Evolutionary conservation across 2,888 invertebrate genomes (phyloP), one percentile per base, ranked within the genome.

Genomic region (Cataglyphis altisquamis): DNA sequence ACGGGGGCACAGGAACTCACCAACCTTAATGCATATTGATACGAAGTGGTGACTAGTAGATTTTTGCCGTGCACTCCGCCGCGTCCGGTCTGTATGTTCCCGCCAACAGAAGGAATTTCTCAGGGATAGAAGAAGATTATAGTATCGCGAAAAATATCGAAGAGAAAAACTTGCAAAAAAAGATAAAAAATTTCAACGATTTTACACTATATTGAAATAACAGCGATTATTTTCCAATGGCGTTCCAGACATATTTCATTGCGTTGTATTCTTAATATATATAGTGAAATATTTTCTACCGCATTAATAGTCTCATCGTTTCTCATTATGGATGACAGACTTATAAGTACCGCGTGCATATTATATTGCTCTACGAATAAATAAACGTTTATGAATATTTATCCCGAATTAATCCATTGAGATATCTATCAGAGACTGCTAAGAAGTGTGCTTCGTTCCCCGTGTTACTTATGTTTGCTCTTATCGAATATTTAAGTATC

Each of bases 21-120:
- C 89, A 87, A 52, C 52, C 52, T 88, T 90, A 89, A 90, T 90
- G 91, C 90, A 87, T 91, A 90, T 89, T 89, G 89, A 90, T 89
- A 90, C 89, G 90, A 91, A 90, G 89, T 90, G 90, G 90, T 92
- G 92, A 92, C 92, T 92, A 92, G 92, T 90, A 92, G 88, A 90
- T 89, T 90, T 82, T 89, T 86, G 87, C 82, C 89, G 89, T 87
- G 87, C 87, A 86, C 87, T 88, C 84, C 86, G 88, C 70, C 86
- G 78, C 72, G 74, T 82, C 75, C 81, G 83, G 52, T 52, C 68
- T 41, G 41, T 39, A n/a, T 55, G 57, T 62, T 73, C 45, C 45
- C 72, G 67, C 45, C 48, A 68, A 55, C 48, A 39, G 32, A 82
- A 64, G 41, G 63, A 82, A 12, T 25, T 52, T 75, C 52, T 12